phyloP scores from a whole-genome alignment of 2,888 invertebrate species.

The Drosophila glabriapex region DNA sequence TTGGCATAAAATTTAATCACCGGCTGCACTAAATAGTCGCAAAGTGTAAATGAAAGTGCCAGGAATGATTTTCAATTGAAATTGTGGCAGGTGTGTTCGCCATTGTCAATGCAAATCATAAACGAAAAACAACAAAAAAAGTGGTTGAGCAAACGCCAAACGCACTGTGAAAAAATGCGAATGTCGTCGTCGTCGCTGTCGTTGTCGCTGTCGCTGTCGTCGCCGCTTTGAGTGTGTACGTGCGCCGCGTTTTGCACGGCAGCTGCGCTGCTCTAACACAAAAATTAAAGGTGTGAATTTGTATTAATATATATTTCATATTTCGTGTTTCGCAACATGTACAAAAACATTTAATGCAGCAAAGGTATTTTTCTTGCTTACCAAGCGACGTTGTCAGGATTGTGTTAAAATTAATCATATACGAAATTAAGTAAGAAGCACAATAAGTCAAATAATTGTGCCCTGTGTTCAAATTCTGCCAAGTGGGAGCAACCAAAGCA shows the following conservation, averaged over 20 bases:
- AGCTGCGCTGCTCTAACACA: slow-evolving; percentile 62
- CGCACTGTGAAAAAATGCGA: slow-evolving; percentile 79
- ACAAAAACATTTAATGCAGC: slow-evolving; percentile 31
- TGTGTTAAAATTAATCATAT: slow-evolving; percentile 50
- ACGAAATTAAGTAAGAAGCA: slow-evolving; percentile 50
- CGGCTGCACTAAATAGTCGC: slow-evolving; percentile 67
- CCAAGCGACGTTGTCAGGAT: slow-evolving; percentile 38
- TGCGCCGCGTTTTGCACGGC: slow-evolving; percentile 70
- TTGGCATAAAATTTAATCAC: slow-evolving; percentile 61
- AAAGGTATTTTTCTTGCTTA: slow-evolving; percentile 19
- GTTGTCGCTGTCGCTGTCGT: slow-evolving; percentile 53
- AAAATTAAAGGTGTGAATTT: slow-evolving; percentile 67
- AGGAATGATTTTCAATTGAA: slow-evolving; percentile 65
- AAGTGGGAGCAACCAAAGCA: slow-evolving; percentile 50
- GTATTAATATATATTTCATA: slow-evolving; percentile 21
- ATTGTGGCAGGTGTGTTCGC: slow-evolving; percentile 60
- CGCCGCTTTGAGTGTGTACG: slow-evolving; percentile 69
- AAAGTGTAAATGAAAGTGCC: slow-evolving; percentile 65
- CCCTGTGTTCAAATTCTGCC: slow-evolving; percentile 62
- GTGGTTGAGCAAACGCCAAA: slow-evolving; percentile 54
- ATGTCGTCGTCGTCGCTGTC: slow-evolving; percentile 62
- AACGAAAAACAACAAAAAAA: slow-evolving; percentile 58
- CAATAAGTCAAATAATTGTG: slow-evolving; percentile 54
- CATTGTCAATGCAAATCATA: slow-evolving; percentile 53
- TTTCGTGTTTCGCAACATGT: slow-evolving; percentile 20